phyloP scores from a whole-genome alignment of 2,888 invertebrate genomes.

The Cryptus viduatorius region DNA sequence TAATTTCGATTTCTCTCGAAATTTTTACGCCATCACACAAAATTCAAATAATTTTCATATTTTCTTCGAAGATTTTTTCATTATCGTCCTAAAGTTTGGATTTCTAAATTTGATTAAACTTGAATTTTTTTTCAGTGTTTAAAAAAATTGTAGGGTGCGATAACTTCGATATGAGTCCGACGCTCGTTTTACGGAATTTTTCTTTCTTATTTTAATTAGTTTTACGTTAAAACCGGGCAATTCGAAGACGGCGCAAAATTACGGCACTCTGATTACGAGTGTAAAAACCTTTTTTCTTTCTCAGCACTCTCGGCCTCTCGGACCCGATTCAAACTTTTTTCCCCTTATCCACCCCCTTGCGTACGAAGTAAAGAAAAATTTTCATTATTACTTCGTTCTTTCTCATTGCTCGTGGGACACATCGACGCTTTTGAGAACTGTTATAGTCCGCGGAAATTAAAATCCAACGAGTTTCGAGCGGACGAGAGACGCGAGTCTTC shows the following conservation, averaged over 20 bases:
- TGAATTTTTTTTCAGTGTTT: no score
- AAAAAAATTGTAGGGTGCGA: no score
- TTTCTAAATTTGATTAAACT: no score
- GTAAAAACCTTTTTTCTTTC: conserved; percentile 75
- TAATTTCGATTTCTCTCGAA: no score
- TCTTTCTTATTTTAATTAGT: conserved; percentile 76
- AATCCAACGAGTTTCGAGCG: conserved; percentile 50
- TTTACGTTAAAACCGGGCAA: conserved; percentile 74
- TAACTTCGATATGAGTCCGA: conserved; percentile 64
- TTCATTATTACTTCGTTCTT: conserved; percentile 53
- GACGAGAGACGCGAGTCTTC: conserved; percentile 7
- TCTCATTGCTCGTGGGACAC: conserved; percentile 63
- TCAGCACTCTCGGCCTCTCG: conserved; percentile 57
- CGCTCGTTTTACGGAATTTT: conserved; percentile 74
- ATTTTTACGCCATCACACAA: no score
- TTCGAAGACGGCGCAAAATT: conserved; percentile 47
- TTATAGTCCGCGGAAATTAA: conserved; percentile 59
- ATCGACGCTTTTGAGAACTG: conserved; percentile 43
- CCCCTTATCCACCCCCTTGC: conserved; percentile 7
- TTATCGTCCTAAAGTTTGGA: no score
- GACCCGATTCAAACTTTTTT: conserved; percentile 52
- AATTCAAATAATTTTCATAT: no score
- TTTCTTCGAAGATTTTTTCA: no score
- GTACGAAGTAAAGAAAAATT: conserved; percentile 30
- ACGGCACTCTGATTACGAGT: conserved; percentile 68